phyloP scores from a whole-genome alignment of 2,888 invertebrate species.

The Meandrusa payeni region DNA sequence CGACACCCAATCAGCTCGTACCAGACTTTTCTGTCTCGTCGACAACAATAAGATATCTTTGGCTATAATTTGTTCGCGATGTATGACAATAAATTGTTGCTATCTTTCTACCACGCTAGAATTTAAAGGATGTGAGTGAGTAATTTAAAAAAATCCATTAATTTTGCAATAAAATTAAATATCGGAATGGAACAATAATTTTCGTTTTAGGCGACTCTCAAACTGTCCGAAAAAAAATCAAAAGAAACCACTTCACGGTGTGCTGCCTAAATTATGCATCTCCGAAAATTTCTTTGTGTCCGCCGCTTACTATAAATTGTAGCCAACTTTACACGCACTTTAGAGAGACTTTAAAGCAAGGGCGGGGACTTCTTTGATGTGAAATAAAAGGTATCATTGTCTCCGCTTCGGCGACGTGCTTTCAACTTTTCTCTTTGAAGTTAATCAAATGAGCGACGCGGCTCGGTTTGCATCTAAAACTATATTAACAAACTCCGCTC shows the following conservation, averaged over 20 bases:
- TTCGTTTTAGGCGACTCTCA: constrained; percentile 11
- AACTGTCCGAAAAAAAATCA: constrained; percentile 26
- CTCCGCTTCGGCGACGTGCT: constrained; percentile 60
- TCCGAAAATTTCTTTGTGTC: constrained; percentile 39
- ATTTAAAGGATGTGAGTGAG: too few species aligned
- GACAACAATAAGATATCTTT: too few species aligned
- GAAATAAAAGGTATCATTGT: constrained; percentile 69
- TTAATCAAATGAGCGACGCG: constrained; percentile 63
- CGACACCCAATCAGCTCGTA: too few species aligned
- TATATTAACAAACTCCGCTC: constrained; percentile 54
- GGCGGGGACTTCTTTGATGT: constrained; percentile 61
- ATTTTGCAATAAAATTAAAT: constrained; percentile 4
- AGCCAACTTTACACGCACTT: constrained; percentile 33
- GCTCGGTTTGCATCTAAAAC: constrained; percentile 56
- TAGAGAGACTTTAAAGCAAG: constrained; percentile 46
- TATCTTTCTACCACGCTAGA: too few species aligned
- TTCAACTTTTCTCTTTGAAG: constrained; percentile 66
- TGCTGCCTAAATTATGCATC: constrained; percentile 40
- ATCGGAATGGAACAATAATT: constrained; percentile 12
- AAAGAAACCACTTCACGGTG: constrained; percentile 29
- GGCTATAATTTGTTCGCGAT: too few species aligned
- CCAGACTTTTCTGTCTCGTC: too few species aligned
- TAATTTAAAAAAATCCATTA: background rate
- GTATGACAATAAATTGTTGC: too few species aligned
- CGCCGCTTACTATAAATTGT: constrained; percentile 40